Conservation (phyloP, 2,113 vertebrate genomes). For the Cromileptes altivelis region DNA sequence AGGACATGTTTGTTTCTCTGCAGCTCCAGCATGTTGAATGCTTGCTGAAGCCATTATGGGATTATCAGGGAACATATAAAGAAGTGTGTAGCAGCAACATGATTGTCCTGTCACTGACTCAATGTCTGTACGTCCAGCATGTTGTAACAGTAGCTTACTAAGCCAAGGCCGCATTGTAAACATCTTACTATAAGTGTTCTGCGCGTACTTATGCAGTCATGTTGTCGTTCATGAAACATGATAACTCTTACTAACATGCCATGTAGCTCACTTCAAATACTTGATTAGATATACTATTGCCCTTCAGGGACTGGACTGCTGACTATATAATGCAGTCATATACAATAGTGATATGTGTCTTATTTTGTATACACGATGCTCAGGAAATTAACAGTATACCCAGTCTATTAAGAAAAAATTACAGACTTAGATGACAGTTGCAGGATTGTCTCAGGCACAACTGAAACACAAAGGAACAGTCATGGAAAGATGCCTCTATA, state of each 20-base stretch:
- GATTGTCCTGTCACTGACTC: constrained; percentile 13
- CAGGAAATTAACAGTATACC: not conserved
- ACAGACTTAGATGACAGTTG: not conserved
- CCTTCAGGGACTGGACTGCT: not conserved
- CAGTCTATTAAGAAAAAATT: not conserved
- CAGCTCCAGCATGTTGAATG: constrained; percentile 29
- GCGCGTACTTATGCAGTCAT: not conserved
- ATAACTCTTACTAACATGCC: not conserved
- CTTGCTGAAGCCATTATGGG: constrained; percentile 11
- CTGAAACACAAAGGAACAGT: too few relatives aligned
- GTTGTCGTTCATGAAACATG: not conserved
- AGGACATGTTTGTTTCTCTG: constrained; percentile 59
- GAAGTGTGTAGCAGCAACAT: constrained; percentile 1
- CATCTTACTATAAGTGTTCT: not conserved
- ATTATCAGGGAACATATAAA: constrained; percentile 19
- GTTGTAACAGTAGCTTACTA: not conserved
- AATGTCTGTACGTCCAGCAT: constrained; percentile 4
- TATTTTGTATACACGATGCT: not conserved
- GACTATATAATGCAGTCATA: not conserved
- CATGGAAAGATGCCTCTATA: too few relatives aligned
- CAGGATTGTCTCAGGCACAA: not conserved
- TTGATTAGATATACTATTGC: not conserved
- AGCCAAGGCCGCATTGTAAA: constrained; percentile 1
- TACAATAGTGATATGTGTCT: not conserved
- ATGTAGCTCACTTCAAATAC: not conserved